These are phyloP conservation scores for Urocynchramus pylzowi DNA, from an alignment of 2,113 vertebrate genomes.

Conservation along the genomic window DNA sequence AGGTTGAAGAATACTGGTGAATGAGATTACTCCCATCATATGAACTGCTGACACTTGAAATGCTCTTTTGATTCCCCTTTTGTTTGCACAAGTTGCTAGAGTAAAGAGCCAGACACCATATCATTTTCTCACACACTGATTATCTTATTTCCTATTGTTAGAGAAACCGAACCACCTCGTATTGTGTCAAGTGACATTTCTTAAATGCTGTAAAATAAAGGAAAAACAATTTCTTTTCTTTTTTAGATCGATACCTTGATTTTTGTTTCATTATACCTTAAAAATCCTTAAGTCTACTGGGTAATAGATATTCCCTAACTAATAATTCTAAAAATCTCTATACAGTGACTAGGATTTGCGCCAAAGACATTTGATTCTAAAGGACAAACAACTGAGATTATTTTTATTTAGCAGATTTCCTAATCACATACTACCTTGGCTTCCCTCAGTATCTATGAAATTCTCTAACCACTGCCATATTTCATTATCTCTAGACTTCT, in stretches of 20 bases:
- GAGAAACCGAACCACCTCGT: neutral
- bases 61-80: conserved; percentile 9
- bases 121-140: neutral
- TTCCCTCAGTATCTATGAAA: neutral
- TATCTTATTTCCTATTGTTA: neutral
- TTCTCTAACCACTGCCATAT: neutral
- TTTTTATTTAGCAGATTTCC: neutral
- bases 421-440: neutral
- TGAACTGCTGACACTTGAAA: neutral
- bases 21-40: neutral
- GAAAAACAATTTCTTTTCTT: neutral
- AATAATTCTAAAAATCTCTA: neutral
- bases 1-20: neutral
- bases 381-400: neutral
- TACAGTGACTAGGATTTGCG: neutral
- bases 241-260: neutral
- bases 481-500: neutral
- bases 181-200: neutral
- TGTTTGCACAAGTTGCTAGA: neutral
- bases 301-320: neutral
- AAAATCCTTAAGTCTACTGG: neutral
- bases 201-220: neutral
- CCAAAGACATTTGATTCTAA: neutral
- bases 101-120: neutral
- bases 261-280: neutral